Evolutionary conservation across 2,888 invertebrate species (phyloP), one percentile per base, ranked within the genome.

Genomic region (Scaptomyza flava): DNA sequence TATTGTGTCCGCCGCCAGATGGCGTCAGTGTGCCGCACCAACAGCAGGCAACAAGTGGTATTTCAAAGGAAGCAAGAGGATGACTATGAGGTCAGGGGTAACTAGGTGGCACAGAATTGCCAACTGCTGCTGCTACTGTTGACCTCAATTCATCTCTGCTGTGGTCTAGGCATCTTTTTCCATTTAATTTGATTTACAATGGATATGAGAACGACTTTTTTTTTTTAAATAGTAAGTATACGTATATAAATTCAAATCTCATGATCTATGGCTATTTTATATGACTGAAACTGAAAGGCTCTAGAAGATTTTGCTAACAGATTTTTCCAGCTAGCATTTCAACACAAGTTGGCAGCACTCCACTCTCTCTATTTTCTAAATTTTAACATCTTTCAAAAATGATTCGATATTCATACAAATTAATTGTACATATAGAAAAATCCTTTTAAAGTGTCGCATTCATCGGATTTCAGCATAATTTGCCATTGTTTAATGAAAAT

Each of bases 21-120:
- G 81, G 85, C 87, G 81, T 62, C 81, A 68, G 43, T 46, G 38
- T 60, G 66, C 36, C 76, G 60, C 59, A 17, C 17, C 41, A 56
- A 11, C 12, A 7, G 2, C 52, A 48, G 61, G 73, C 85, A 87
- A 81, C 82, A 85, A 80, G 80, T 83, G 66, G 63, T 51, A 41
- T 33, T 36, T 17, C 9, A 33, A 41, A 27, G 27, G 7, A 14
- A 20, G 23, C 12, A 12, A 12, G 2, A 5, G 31, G 17, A 33
- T 6, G 14, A 14, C 27, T 11, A 12, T 2, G 17, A 8, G 30
- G 17, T 47, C 47, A 31, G 47, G 30, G 47, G 12, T 17, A 33
- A 47, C 5, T 31, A 31, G 12, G 8, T 50, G 20, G 14, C 47
- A 48, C 51, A 67, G 20, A 48, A 47, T 20, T 12, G 31, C 31